Evolutionary conservation across 2,797 vertebrate genomes (phyloP).

Genomic region (Lateolabrax maculatus): DNA sequence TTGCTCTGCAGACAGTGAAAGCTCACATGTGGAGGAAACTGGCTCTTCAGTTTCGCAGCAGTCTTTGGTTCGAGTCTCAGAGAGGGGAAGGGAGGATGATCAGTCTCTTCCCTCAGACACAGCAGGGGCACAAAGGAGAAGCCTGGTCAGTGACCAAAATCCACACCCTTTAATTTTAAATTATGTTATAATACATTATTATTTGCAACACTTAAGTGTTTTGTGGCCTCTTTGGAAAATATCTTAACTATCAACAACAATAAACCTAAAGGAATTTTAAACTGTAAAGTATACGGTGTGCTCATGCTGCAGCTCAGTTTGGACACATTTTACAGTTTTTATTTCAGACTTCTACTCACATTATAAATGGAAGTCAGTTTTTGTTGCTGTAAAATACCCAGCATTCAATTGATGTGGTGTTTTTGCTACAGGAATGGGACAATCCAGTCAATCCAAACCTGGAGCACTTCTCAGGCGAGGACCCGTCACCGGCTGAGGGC

Average conservation of each 20-base stretch:
- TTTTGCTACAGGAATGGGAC: constrained; percentile 51
- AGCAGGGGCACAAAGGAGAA: background rate
- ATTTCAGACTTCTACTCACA: background rate
- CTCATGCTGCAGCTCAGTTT: background rate
- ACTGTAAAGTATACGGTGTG: background rate
- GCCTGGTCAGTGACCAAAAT: constrained; percentile 52
- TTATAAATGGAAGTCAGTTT: background rate
- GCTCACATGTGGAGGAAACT: constrained; percentile 66
- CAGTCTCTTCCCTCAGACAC: constrained; percentile 2
- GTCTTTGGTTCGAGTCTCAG: background rate
- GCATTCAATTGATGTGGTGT: background rate
- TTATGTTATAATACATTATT: too few species aligned
- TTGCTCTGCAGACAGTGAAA: constrained; percentile 64
- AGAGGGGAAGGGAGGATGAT: constrained; percentile 34
- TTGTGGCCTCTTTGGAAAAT: background rate
- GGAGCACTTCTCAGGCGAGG: constrained; percentile 26
- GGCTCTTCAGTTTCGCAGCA: constrained; percentile 56
- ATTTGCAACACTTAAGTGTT: background rate
- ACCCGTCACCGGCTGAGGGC: constrained; percentile 23
- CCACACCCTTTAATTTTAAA: too few species aligned
- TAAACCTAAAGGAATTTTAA: background rate
- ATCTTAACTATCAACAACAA: too few species aligned
- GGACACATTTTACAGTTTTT: background rate
- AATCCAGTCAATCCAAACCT: background rate
- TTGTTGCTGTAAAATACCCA: background rate